Base-by-base conservation (phyloP, 2,888 invertebrate genomes). In the Germaria angustata region DNA sequence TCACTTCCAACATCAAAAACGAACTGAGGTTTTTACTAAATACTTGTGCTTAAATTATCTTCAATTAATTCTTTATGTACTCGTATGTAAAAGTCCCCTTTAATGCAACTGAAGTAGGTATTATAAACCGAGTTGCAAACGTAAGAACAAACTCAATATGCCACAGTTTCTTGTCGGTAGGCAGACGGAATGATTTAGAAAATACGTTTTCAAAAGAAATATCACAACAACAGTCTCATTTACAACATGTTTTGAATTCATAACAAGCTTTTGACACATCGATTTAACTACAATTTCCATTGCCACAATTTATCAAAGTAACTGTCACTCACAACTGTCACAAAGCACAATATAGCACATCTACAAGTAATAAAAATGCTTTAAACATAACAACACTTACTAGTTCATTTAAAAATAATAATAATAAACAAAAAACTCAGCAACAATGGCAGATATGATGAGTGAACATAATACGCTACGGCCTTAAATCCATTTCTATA, bases 291-390 rank as follows among this genome's bases (percentile, higher is more conserved):
- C 72, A 84, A 84, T 75, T 78, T 84, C 75, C 79, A 79, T 78
- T 75, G 78, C 72, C 66, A 79, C 69, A 75, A 80, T 80, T 69
- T 83, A 80, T 85, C 85, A 84, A 80, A 84, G 81, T 80, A 79
- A 84, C 80, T 84, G 85, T 81, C 84, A 84, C 66, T 84, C 84
- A 78, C 49, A 81, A 59, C 75, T 84, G 85, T 83, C 84, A 83
- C 76, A 77, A 79, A 11, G 76, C 83, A 82, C 81, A 82, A 77
- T 69, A 81, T 65, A 72, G 51, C 41, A 63, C 6, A 28, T 6
- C n/a, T 22, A 61, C 51, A 24, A 13, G 65, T 8, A 79, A 57
- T 63, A 75, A 49, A 75, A 59, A 36, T 61, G 44, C 41, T 71
- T 46, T 24, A 46, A 68, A 59, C 20, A 72, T 46, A 51, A 63